Conservation (phyloP, 1,140 invertebrate genomes). For the Pogonognathellus flavescens region DNA sequence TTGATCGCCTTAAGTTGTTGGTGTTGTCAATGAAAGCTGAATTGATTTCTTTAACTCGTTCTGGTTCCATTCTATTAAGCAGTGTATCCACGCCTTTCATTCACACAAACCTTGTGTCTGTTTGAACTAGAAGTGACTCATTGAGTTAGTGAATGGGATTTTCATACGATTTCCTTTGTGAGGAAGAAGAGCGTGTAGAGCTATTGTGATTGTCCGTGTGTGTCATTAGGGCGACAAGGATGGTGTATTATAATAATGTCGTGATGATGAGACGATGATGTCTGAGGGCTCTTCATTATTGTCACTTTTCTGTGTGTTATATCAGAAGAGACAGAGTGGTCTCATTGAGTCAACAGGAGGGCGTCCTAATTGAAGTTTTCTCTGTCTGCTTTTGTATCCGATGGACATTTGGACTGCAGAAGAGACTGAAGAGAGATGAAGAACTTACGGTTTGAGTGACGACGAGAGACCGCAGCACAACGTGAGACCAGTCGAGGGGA, state of each 20-base stretch:
- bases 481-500: neutral
- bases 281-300: neutral
- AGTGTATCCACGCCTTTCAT: too few relatives aligned
- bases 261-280: constrained; percentile 11
- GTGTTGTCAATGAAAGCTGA: too few relatives aligned
- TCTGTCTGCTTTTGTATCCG: neutral
- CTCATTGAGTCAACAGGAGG: neutral
- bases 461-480: neutral
- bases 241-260: neutral
- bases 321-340: neutral
- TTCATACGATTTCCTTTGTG: too few relatives aligned
- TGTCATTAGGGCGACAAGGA: too few relatives aligned
- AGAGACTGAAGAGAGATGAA: neutral
- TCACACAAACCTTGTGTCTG: too few relatives aligned
- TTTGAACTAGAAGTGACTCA: too few relatives aligned
- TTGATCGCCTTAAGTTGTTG: too few relatives aligned
- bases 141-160: too few relatives aligned
- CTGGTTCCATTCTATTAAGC: too few relatives aligned
- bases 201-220: too few relatives aligned
- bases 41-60: too few relatives aligned
- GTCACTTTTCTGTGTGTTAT: neutral
- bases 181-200: too few relatives aligned
- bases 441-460: neutral
- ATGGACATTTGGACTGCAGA: neutral
- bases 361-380: neutral